A percentile compares a stretch with the other conserved stretches of the same genome.
Evolutionary conservation across 2,888 invertebrate genomes (phyloP).

Genomic region (Onthophagus sagittarius): DNA sequence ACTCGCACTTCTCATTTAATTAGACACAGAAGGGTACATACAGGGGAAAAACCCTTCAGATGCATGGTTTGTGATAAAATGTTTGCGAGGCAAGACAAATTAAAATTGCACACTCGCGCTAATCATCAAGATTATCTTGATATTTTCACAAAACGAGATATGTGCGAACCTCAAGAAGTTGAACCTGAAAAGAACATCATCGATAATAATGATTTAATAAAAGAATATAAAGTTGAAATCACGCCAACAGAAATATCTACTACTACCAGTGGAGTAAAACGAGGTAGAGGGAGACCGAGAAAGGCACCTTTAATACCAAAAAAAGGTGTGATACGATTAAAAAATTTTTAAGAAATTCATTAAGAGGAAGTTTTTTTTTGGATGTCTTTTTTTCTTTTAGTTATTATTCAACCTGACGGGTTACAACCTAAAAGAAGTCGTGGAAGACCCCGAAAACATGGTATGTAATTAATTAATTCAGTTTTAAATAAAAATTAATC

Average conservation of each 20-base stretch:
- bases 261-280: constrained; percentile 48
- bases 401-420: neutral
- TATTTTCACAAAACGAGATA: neutral
- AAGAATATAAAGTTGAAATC: neutral
- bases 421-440: constrained; percentile 28
- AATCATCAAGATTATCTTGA: constrained; percentile 16
- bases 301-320: constrained; percentile 49
- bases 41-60: constrained; percentile 66
- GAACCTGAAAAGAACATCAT: neutral
- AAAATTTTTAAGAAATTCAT: too few species aligned
- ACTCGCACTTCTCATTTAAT: constrained; percentile 66
- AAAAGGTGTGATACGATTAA: neutral
- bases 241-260: constrained; percentile 26
- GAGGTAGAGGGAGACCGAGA: constrained; percentile 53
- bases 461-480: constrained; percentile 14
- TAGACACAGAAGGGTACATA: constrained; percentile 67
- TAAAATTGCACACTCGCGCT: constrained; percentile 64
- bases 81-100: constrained; percentile 69
- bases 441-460: constrained; percentile 32
- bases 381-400: constrained; percentile 2
- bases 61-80: constrained; percentile 67
- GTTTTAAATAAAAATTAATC: neutral
- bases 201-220: neutral
- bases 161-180: neutral
- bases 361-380: neutral